Conservation (phyloP, 2,113 vertebrate species). For the Hippocampus comes region DNA sequence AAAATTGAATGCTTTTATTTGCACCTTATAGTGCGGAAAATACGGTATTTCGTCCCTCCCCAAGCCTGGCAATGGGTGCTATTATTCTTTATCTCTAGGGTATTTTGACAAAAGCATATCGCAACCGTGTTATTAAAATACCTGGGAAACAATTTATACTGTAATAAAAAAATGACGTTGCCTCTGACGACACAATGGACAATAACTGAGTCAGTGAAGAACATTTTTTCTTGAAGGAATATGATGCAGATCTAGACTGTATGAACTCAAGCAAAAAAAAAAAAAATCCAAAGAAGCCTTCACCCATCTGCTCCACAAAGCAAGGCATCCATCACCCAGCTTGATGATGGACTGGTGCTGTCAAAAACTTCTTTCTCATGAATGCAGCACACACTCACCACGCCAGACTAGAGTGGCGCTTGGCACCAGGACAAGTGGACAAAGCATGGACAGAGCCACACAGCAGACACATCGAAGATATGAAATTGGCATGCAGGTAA, state of each 20-base stretch:
- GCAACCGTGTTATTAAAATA: neutral
- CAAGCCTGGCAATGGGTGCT: neutral
- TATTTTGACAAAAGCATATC: neutral
- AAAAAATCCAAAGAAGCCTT: conserved; percentile 24
- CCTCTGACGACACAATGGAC: neutral
- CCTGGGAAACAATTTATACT: neutral
- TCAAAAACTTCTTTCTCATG: conserved; percentile 27
- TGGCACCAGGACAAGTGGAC: conserved; percentile 56
- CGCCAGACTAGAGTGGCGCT: conserved; percentile 32
- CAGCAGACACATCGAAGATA: conserved; percentile 2
- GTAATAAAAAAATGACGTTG: neutral
- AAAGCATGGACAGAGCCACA: conserved; percentile 38
- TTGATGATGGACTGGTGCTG: conserved; percentile 52
- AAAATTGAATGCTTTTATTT: too few relatives aligned
- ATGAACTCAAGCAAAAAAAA: conserved; percentile 17
- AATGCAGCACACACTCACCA: conserved; percentile 39
- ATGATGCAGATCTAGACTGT: conserved; percentile 3
- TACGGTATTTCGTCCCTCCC: too few relatives aligned
- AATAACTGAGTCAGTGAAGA: neutral
- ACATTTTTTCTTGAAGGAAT: neutral
- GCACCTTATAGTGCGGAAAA: too few relatives aligned
- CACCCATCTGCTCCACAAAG: conserved; percentile 40
- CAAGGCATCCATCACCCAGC: conserved; percentile 46
- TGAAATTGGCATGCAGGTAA: neutral
- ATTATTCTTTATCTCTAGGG: neutral